Percentiles rank a stretch among this genome's conserved stretches.
Conservation (phyloP, 2,888 invertebrate species). For the Suillia variegata region DNA sequence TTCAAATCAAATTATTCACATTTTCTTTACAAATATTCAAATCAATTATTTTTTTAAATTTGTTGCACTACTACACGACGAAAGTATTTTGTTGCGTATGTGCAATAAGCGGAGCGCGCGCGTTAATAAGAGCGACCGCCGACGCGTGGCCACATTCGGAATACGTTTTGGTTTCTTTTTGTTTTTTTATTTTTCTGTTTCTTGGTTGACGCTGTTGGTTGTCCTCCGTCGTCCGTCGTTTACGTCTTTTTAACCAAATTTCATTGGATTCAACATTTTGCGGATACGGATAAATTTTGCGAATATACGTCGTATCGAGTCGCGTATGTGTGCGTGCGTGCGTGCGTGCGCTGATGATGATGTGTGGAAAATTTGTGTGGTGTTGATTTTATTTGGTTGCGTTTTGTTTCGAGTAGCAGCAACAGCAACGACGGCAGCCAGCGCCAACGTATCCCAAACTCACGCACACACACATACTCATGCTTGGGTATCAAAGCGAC, state of each 20-base stretch:
- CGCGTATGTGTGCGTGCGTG: slow-evolving; percentile 2
- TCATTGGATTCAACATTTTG: slow-evolving; percentile 13
- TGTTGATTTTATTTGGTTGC: slow-evolving; percentile 40
- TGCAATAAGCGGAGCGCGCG: too few relatives aligned
- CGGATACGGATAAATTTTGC: slow-evolving; percentile 4
- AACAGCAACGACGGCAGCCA: slow-evolving; percentile 1
- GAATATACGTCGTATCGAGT: too few relatives aligned
- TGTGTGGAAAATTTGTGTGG: slow-evolving; percentile 38
- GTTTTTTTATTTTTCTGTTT: too few relatives aligned
- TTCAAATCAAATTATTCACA: too few relatives aligned
- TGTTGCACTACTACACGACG: too few relatives aligned
- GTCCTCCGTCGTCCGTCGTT: not conserved
- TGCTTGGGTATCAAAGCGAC: too few relatives aligned
- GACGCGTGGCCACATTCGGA: slow-evolving; percentile 5
- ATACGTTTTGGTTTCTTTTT: not conserved
- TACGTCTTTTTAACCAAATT: slow-evolving; percentile 2
- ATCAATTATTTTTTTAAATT: too few relatives aligned
- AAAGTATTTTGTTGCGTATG: too few relatives aligned
- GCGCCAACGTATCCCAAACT: slow-evolving; percentile 16
- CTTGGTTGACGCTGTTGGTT: not conserved
- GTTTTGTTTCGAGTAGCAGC: slow-evolving; percentile 20
- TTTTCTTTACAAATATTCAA: too few relatives aligned
- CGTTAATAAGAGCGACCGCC: not conserved
- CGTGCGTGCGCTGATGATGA: slow-evolving; percentile 33
- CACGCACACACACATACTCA: slow-evolving; percentile 2